Evolutionary conservation across 2,797 vertebrate genomes (phyloP).

Genomic region (Microhierax caerulescens): DNA sequence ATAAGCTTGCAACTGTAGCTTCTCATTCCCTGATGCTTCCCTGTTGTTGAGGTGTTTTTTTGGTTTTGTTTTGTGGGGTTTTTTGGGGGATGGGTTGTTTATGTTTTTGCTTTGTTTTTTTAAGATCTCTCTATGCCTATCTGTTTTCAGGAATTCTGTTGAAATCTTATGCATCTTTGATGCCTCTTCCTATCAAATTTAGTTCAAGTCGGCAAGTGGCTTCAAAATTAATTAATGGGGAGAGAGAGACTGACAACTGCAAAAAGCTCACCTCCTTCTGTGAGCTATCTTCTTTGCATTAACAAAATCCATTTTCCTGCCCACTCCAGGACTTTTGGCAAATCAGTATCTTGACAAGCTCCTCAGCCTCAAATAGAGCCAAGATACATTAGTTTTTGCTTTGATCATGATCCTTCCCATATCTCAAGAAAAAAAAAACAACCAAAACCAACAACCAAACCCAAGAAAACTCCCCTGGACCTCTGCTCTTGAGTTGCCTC

Average conservation of each 20-base stretch:
- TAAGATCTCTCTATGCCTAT: not conserved
- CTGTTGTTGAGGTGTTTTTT: not conserved
- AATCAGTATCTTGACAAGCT: not conserved
- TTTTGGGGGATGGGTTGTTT: too few relatives aligned
- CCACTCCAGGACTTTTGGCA: not conserved
- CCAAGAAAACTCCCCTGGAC: not conserved
- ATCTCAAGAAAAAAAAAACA: not conserved
- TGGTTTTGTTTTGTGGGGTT: not conserved
- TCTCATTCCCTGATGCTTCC: not conserved
- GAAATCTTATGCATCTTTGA: not conserved
- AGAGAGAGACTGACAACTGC: not conserved
- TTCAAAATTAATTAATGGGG: not conserved
- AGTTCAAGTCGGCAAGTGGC: not conserved
- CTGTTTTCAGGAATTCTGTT: not conserved
- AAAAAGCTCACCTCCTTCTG: not conserved
- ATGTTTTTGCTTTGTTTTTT: not conserved
- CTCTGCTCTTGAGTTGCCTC: not conserved
- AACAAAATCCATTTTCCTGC: not conserved
- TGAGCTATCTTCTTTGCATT: not conserved
- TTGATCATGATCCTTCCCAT: not conserved
- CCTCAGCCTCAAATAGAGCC: not conserved
- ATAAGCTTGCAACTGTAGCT: not conserved
- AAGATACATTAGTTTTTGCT: not conserved
- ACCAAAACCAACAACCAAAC: not conserved
- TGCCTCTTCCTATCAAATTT: not conserved